Base-by-base conservation (phyloP, 2,888 invertebrate genomes). In the Octodonta nipae region DNA sequence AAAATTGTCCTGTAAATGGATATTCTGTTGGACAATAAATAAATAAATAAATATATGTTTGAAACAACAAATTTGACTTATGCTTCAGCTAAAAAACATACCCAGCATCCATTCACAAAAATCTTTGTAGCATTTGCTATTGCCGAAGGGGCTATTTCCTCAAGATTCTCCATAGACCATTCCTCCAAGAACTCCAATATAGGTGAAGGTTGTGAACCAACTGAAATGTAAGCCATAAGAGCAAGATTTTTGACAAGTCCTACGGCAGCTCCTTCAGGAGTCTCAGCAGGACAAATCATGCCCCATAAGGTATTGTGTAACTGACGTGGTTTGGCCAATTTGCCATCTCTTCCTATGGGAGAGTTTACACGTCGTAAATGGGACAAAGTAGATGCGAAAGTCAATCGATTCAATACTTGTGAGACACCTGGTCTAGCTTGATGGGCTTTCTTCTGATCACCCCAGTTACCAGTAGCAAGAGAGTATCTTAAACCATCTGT, bases 91-190 rank as follows among this genome's bases (percentile, higher is more conserved):
- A 15, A 10, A 13, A 7, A 13, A 29, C 49, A 43, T 34, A 81
- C 81, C 98, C 98, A 99, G 55, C 96, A 95, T 17, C 98, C 98
- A 62, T 99, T 99, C 1, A 99, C 98, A 64, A 99, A 99, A 56
- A 99, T 98, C 66, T 99, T 99, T 1, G 98, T 98, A 0, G 98
- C 92, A 66, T 95, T 95, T 7, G 89, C 88, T 55, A 99, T 98
- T 2, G 96, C 93, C 11, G 93, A 93, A 0, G 98, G 96, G 0
- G 96, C 95, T 42, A 99, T 96, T 75, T 99, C 98, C 65, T 99
- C 98, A 43, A 99, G 70, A 63, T 98, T 99, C 66, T 99, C 98
- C 98, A 99, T 99, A 30, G 93, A 93, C 98, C 98, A 99, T 61
- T 99, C 98, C 58, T 99, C 98, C 75, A 99, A 92, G 69, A 99